Conservation (phyloP, 2,888 invertebrate species). For the Micoletzkya japonica region DNA sequence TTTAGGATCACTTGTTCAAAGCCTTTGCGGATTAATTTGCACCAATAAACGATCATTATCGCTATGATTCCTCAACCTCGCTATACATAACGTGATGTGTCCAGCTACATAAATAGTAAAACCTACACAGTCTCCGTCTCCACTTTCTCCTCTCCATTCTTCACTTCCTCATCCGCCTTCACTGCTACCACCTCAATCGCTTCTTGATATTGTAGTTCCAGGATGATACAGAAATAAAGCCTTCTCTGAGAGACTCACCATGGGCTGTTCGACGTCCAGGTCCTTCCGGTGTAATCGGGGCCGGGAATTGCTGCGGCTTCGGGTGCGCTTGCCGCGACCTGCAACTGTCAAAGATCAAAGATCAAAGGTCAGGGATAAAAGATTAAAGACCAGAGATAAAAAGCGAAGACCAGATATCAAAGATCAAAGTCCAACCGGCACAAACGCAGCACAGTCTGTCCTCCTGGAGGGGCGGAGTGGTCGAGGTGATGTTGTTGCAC, state of each 20-base stretch:
- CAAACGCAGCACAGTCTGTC: background rate
- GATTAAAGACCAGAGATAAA: too few relatives aligned
- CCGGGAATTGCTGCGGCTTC: slow-evolving; percentile 3
- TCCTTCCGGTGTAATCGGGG: slow-evolving; percentile 19
- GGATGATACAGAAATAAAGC: background rate
- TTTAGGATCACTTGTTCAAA: too few relatives aligned
- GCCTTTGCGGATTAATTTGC: too few relatives aligned
- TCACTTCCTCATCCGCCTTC: background rate
- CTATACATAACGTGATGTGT: too few relatives aligned
- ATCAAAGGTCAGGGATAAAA: too few relatives aligned
- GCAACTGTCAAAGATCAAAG: too few relatives aligned
- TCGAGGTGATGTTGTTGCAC: background rate
- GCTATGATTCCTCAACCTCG: too few relatives aligned
- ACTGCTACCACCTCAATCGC: slow-evolving; percentile 14
- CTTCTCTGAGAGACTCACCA: background rate
- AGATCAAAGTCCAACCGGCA: too few relatives aligned
- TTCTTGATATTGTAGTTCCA: background rate
- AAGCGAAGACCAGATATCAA: too few relatives aligned
- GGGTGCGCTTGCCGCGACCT: too few relatives aligned
- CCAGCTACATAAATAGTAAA: background rate
- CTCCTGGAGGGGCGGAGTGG: background rate
- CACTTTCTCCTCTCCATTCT: slow-evolving; percentile 11
- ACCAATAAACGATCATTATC: too few relatives aligned
- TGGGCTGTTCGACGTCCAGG: slow-evolving; percentile 13
- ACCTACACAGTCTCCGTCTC: slow-evolving; percentile 22